A percentile compares a stretch with the other conserved stretches of the same genome.
Conservation (phyloP, 2,888 invertebrate genomes). For the Omphaloscelis lunosa region DNA sequence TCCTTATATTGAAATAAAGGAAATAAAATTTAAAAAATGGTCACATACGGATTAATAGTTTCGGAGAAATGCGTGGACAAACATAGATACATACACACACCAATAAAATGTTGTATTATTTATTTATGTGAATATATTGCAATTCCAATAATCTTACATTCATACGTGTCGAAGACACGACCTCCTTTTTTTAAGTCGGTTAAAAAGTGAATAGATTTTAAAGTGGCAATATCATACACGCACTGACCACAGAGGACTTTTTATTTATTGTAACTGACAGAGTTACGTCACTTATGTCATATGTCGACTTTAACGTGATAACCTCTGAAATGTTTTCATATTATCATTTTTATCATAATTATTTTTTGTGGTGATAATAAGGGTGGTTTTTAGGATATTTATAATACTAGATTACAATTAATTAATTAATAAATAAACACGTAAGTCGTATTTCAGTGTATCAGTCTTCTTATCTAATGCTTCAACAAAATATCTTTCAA, state of each 20-base stretch:
- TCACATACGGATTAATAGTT: too few species aligned
- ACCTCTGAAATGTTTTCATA: conserved; percentile 79
- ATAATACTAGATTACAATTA: conserved; percentile 37
- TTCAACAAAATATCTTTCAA: conserved; percentile 16
- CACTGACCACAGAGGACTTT: background rate
- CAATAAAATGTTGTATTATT: too few species aligned
- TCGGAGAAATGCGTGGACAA: too few species aligned
- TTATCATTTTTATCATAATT: conserved; percentile 61
- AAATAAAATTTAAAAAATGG: too few species aligned
- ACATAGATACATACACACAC: too few species aligned
- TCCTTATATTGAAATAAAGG: too few species aligned
- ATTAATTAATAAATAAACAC: conserved; percentile 21
- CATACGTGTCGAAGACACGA: too few species aligned
- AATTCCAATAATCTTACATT: too few species aligned
- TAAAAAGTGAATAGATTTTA: too few species aligned
- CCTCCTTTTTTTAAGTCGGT: too few species aligned
- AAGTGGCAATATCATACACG: background rate
- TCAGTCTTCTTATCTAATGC: conserved; percentile 11
- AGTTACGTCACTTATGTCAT: conserved; percentile 65
- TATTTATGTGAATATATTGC: too few species aligned
- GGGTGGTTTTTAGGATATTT: conserved; percentile 56
- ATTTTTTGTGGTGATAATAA: conserved; percentile 51
- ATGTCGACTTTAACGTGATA: conserved; percentile 64
- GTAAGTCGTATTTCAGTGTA: conserved; percentile 53
- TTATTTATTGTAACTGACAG: background rate